These are phyloP conservation scores for Sarcophilus harrisii DNA, from an alignment of 2,797 vertebrate species.

Conservation along the genomic window DNA sequence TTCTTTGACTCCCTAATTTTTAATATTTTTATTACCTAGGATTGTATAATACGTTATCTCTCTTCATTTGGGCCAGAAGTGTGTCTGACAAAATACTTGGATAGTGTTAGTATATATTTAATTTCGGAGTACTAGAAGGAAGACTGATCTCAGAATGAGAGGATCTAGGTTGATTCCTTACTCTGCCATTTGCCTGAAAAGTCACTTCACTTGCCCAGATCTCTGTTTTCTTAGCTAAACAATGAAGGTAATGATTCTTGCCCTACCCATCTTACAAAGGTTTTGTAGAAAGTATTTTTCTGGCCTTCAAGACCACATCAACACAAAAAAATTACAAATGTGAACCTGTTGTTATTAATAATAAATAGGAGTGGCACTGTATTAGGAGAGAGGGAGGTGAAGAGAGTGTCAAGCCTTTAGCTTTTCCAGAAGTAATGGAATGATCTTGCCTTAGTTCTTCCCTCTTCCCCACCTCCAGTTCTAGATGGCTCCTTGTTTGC, in stretches of 20 bases:
- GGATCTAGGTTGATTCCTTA: neutral
- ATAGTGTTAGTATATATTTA: neutral
- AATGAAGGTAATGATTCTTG: neutral
- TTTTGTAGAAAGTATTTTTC: neutral
- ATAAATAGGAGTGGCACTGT: neutral
- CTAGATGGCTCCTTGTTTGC: neutral
- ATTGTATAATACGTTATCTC: neutral
- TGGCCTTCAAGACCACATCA: neutral
- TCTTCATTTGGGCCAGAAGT: neutral
- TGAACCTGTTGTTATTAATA: neutral
- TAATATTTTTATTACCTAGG: neutral
- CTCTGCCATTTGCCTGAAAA: neutral
- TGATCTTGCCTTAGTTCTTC: neutral
- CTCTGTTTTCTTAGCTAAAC: neutral
- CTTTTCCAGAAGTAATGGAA: neutral
- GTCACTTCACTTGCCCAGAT: neutral
- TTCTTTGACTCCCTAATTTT: neutral
- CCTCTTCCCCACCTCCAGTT: neutral
- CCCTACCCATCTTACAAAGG: neutral
- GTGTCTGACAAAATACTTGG: neutral
- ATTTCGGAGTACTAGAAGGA: neutral
- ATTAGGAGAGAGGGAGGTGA: neutral
- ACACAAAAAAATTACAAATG: neutral
- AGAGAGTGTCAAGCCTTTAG: neutral
- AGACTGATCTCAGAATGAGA: neutral